phyloP scores from a whole-genome alignment of 1,140 invertebrate genomes.

The Drosophila albomicans region DNA sequence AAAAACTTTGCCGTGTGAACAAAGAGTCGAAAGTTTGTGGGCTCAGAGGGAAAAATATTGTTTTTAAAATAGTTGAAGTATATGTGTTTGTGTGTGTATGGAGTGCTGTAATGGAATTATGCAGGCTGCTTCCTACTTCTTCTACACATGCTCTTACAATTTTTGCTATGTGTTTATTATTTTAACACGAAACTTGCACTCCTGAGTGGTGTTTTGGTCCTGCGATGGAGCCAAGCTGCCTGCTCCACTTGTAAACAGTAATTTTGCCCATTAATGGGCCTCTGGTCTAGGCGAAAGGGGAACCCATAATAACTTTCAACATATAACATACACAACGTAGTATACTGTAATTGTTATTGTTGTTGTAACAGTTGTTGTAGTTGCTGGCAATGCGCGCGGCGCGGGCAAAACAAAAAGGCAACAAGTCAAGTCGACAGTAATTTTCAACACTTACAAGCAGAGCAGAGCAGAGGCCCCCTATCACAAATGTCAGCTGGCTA shows the following conservation, averaged over 20 bases:
- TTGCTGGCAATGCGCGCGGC: constrained; percentile 24
- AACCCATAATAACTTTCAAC: constrained; percentile 10
- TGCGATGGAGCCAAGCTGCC: constrained; percentile 4
- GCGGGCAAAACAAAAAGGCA: constrained; percentile 73
- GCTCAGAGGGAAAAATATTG: constrained; percentile 63
- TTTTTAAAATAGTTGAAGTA: constrained; percentile 66
- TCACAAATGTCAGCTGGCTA: constrained; percentile 45
- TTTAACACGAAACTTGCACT: constrained; percentile 83
- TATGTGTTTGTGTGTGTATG: constrained; percentile 29
- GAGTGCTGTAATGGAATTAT: constrained; percentile 77
- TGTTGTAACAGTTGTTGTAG: constrained; percentile 56
- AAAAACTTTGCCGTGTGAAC: constrained; percentile 69
- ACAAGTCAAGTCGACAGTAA: constrained; percentile 83
- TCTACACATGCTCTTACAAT: constrained; percentile 69
- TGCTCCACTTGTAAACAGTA: constrained; percentile 81
- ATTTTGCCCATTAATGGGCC: constrained; percentile 81
- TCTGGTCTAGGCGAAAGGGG: constrained; percentile 33
- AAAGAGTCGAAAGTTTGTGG: constrained; percentile 57
- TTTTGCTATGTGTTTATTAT: constrained; percentile 83
- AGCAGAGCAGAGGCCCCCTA: constrained; percentile 32
- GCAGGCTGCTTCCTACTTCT: constrained; percentile 8
- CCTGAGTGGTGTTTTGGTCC: constrained; percentile 16
- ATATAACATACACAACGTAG: not conserved
- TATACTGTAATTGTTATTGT: constrained; percentile 55
- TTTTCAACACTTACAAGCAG: constrained; percentile 80